phyloP scores from a whole-genome alignment of 2,888 invertebrate genomes.

The Zeuzera pyrina region DNA sequence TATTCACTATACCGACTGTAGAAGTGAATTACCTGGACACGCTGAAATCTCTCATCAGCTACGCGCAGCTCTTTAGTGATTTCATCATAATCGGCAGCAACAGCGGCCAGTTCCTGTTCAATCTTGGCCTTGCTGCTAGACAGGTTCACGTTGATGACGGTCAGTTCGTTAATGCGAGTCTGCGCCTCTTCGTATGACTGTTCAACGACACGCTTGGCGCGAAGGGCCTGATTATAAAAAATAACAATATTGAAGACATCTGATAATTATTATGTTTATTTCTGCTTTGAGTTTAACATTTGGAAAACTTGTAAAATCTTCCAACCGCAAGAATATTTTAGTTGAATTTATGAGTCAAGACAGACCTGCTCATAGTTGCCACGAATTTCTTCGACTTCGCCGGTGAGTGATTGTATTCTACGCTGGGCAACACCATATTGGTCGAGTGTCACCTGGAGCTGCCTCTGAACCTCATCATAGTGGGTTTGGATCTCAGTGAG shows the following conservation, averaged over 20 bases:
- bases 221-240: slow-evolving; percentile 79
- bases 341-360: not conserved
- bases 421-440: slow-evolving; percentile 93
- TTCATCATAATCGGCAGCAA: slow-evolving; percentile 98
- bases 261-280: too few species aligned
- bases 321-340: not conserved
- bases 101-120: slow-evolving; percentile 92
- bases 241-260: too few species aligned
- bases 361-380: slow-evolving; percentile 87
- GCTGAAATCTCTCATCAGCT: slow-evolving; percentile 95
- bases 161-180: slow-evolving; percentile 94
- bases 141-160: slow-evolving; percentile 95
- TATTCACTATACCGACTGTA: too few species aligned
- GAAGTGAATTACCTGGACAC: slow-evolving; percentile 82
- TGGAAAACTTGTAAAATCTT: too few species aligned
- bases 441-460: slow-evolving; percentile 95
- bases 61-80: slow-evolving; percentile 95
- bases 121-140: slow-evolving; percentile 95
- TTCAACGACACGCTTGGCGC: slow-evolving; percentile 93
- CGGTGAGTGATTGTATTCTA: slow-evolving; percentile 91
- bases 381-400: slow-evolving; percentile 96
- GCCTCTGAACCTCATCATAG: slow-evolving; percentile 97
- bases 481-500: slow-evolving; percentile 93
- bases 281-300: too few species aligned
- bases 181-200: slow-evolving; percentile 91